Evolutionary conservation across 2,113 vertebrate genomes (phyloP).

Genomic region (Kryptolebias marmoratus): DNA sequence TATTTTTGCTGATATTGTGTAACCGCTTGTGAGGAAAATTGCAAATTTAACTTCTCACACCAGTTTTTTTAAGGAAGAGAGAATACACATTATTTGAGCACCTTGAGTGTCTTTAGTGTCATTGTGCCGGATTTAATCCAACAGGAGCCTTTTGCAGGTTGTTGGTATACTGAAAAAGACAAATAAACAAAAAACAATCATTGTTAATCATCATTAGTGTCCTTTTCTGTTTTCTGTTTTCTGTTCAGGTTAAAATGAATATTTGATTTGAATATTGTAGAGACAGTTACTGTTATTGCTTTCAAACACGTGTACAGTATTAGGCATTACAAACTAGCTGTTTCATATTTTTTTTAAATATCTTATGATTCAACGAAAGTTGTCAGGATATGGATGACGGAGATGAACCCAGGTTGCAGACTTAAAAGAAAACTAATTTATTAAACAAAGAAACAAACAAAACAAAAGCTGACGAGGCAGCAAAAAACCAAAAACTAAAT

Average conservation of each 20-base stretch:
- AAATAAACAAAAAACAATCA: background rate
- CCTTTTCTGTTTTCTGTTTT: background rate
- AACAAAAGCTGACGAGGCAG: no score
- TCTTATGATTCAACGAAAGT: no score
- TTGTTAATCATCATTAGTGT: background rate
- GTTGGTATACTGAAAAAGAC: background rate
- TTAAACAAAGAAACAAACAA: no score
- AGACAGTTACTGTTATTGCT: background rate
- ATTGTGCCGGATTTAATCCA: background rate
- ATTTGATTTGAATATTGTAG: background rate
- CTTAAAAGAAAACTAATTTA: no score
- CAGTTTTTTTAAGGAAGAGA: background rate
- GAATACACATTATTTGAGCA: background rate
- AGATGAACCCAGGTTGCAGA: no score
- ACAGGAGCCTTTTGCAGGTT: background rate
- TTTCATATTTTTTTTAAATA: background rate
- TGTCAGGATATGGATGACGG: no score
- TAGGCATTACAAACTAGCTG: background rate
- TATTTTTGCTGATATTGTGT: constrained; percentile 66
- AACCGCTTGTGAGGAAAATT: constrained; percentile 61
- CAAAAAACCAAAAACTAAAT: no score
- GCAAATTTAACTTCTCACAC: constrained; percentile 59
- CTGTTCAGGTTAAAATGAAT: background rate
- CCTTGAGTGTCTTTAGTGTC: background rate
- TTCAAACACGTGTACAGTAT: background rate